A percentile compares a stretch with the other conserved stretches of the same genome.
These are phyloP conservation scores for Brachylomia viminalis DNA, from an alignment of 2,888 invertebrate species.

Conservation along the genomic window DNA sequence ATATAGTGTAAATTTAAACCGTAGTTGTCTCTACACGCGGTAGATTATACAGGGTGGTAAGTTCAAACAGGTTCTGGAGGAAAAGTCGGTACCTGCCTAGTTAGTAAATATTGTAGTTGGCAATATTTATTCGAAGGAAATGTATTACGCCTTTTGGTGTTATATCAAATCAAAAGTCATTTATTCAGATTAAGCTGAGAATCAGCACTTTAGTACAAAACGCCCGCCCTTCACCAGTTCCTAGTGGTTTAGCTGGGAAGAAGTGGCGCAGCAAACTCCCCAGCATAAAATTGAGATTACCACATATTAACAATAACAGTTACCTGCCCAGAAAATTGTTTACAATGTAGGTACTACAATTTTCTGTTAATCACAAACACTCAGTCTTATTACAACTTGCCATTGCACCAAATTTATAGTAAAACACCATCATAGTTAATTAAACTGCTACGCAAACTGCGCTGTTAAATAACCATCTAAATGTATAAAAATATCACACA, in stretches of 20 bases:
- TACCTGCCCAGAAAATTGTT: not conserved
- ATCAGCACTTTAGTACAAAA: too few relatives aligned
- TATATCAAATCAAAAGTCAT: not conserved
- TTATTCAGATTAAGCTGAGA: too few relatives aligned
- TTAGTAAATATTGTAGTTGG: not conserved
- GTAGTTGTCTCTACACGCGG: not conserved
- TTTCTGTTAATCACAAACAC: not conserved
- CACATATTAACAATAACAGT: not conserved
- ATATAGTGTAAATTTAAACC: not conserved
- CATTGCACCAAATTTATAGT: not conserved
- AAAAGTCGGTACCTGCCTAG: not conserved
- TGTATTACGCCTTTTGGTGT: too few relatives aligned
- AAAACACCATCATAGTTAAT: not conserved
- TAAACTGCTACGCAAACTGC: conserved; percentile 3
- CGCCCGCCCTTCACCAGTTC: too few relatives aligned
- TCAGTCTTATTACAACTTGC: not conserved
- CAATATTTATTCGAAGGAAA: not conserved
- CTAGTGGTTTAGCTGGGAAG: too few relatives aligned
- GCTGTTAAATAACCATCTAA: not conserved
- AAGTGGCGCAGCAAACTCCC: too few relatives aligned
- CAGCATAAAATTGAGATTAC: not conserved
- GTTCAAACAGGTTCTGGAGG: not conserved
- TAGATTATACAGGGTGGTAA: not conserved
- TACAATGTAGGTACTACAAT: not conserved
- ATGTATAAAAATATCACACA: conserved; percentile 17